Conservation (phyloP, 2,113 vertebrate genomes). For the Melospiza georgiana region DNA sequence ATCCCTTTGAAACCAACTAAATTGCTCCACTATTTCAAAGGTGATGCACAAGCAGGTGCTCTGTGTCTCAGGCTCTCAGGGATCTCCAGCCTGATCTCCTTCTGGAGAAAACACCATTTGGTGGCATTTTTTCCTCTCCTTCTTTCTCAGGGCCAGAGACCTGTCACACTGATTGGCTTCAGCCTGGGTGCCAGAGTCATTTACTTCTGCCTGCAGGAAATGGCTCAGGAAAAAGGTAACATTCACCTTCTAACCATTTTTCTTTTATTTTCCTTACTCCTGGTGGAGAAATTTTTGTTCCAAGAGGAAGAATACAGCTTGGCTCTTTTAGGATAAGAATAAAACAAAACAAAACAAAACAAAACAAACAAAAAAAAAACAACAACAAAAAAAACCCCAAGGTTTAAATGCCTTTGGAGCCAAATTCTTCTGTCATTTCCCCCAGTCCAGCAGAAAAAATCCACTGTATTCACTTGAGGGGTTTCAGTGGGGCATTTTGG, state of each 20-base stretch:
- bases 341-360: no score
- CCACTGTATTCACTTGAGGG: neutral
- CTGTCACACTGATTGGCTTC: slow-evolving; percentile 94
- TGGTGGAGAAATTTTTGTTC: neutral
- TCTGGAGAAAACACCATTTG: neutral
- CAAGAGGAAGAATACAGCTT: neutral
- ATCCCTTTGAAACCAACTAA: neutral
- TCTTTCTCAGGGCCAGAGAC: slow-evolving; percentile 84
- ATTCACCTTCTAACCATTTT: neutral
- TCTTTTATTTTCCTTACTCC: neutral
- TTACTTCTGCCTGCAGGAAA: slow-evolving; percentile 96
- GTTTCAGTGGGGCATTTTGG: neutral
- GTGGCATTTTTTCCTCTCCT: neutral
- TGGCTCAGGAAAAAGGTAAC: slow-evolving; percentile 90
- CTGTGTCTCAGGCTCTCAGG: fast-evolving
- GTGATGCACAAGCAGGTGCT: neutral
- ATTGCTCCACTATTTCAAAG: neutral
- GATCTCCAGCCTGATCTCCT: neutral
- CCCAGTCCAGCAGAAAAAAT: neutral
- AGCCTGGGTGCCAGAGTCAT: slow-evolving; percentile 96
- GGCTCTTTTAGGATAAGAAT: neutral
- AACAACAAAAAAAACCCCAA: no score
- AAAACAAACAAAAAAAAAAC: no score
- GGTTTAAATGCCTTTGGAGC: neutral
- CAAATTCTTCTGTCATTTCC: neutral